Evolutionary conservation across 2,888 invertebrate species (phyloP).

Genomic region (Drosophila colorata): DNA sequence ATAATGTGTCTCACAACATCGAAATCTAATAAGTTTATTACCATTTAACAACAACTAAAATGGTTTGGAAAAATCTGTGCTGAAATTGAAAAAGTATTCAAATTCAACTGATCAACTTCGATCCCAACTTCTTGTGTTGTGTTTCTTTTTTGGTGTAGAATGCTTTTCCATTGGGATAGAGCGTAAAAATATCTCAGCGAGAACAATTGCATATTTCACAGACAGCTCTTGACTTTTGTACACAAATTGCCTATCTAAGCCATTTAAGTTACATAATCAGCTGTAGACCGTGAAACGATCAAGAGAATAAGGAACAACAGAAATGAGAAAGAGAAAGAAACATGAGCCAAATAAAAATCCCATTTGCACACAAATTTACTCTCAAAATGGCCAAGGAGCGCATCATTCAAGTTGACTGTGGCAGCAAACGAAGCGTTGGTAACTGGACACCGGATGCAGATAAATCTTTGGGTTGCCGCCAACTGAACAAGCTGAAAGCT

Average conservation of each 20-base stretch:
- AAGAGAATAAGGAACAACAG: constrained; percentile 31
- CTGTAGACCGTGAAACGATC: constrained; percentile 37
- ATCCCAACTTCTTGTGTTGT: too few species aligned
- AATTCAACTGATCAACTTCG: too few species aligned
- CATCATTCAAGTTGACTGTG: constrained; percentile 72
- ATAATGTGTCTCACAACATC: too few species aligned
- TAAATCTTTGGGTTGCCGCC: constrained; percentile 75
- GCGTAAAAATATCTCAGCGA: background rate
- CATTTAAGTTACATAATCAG: constrained; percentile 51
- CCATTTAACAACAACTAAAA: too few species aligned
- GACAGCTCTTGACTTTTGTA: constrained; percentile 7
- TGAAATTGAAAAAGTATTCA: too few species aligned
- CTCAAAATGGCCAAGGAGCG: constrained; percentile 75
- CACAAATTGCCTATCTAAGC: constrained; percentile 28
- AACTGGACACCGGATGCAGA: constrained; percentile 82
- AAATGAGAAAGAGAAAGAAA: constrained; percentile 51
- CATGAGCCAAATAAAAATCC: constrained; percentile 81
- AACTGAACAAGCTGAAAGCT: constrained; percentile 47
- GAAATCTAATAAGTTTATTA: too few species aligned
- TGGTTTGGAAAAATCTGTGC: too few species aligned
- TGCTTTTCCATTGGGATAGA: too few species aligned
- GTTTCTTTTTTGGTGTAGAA: too few species aligned
- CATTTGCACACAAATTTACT: constrained; percentile 83
- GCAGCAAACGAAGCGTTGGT: constrained; percentile 42
- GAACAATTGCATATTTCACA: constrained; percentile 25